Evolutionary conservation across 1,140 invertebrate genomes (phyloP).

Genomic region (Sycophaga agraensis): DNA sequence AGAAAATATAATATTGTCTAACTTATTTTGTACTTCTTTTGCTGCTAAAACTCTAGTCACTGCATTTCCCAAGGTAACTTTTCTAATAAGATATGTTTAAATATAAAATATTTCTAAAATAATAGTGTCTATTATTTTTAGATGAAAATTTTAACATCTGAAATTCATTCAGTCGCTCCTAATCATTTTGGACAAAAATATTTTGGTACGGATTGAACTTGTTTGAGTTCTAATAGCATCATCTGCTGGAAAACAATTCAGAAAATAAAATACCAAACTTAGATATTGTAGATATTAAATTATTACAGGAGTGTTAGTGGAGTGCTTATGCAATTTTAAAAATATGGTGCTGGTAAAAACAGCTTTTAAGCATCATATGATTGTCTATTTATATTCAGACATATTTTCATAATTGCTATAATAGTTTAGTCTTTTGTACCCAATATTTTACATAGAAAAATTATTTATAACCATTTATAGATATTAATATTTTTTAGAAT

Average conservation of each 20-base stretch:
- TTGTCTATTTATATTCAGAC: no score
- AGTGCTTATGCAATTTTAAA: slow-evolving; percentile 25
- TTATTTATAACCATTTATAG: no score
- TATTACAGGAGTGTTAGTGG: slow-evolving; percentile 31
- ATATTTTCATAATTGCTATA: no score
- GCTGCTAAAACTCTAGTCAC: slow-evolving; percentile 84
- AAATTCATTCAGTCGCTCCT: slow-evolving; percentile 91
- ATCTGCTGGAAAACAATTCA: slow-evolving; percentile 21
- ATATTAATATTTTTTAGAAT: no score
- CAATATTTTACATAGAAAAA: no score
- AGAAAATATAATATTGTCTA: slow-evolving; percentile 92
- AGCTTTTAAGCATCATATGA: no score
- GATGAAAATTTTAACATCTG: slow-evolving; percentile 94
- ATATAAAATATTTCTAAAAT: neutral
- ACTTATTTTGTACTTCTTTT: slow-evolving; percentile 93
- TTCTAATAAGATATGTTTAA: slow-evolving; percentile 5
- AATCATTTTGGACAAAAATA: slow-evolving; percentile 99
- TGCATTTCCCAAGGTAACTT: slow-evolving; percentile 76
- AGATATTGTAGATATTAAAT: slow-evolving; percentile 24
- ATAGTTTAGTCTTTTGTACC: no score
- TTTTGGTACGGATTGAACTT: slow-evolving; percentile 92
- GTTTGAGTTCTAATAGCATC: slow-evolving; percentile 32
- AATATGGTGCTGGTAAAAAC: no score
- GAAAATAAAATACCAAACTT: slow-evolving; percentile 3
- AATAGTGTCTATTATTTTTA: slow-evolving; percentile 48